Percentiles rank a stretch among this genome's conserved stretches.
phyloP scores from a whole-genome alignment of 2,113 vertebrate species.

The Megaceryle torquata region DNA sequence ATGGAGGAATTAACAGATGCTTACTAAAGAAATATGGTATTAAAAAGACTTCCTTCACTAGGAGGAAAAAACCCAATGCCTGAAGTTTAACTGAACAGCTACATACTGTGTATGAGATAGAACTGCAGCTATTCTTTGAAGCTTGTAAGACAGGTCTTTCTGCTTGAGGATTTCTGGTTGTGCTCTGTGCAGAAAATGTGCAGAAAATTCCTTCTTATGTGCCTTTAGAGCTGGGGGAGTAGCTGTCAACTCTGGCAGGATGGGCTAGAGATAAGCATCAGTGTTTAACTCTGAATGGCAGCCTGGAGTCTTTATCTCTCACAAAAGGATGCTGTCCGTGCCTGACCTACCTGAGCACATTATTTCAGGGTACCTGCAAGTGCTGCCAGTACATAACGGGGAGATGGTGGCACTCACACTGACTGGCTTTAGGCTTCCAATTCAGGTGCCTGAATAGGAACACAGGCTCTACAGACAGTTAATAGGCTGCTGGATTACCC shows the following conservation, averaged over 20 bases:
- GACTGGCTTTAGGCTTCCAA: not conserved
- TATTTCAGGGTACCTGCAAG: not conserved
- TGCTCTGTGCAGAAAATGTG: not conserved
- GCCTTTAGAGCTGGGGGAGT: not conserved
- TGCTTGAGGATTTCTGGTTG: not conserved
- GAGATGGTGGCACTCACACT: not conserved
- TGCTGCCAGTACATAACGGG: not conserved
- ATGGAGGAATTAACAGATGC: not conserved
- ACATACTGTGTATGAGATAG: not conserved
- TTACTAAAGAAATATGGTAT: not conserved
- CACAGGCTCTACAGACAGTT: not conserved
- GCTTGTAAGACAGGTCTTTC: not conserved
- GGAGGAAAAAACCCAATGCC: rapidly evolving
- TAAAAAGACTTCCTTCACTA: not conserved
- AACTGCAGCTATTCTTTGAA: not conserved
- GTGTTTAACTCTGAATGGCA: not conserved
- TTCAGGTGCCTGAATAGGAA: not conserved
- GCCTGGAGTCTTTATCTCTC: not conserved
- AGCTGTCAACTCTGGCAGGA: not conserved
- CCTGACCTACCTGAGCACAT: not conserved
- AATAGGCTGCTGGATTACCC: not conserved
- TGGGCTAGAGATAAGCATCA: not conserved
- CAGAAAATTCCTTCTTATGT: not conserved
- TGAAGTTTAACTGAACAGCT: not conserved
- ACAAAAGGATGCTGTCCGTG: not conserved